These are phyloP conservation scores for Electrophaes corylata DNA, from an alignment of 2,888 invertebrate species.

Conservation along the genomic window DNA sequence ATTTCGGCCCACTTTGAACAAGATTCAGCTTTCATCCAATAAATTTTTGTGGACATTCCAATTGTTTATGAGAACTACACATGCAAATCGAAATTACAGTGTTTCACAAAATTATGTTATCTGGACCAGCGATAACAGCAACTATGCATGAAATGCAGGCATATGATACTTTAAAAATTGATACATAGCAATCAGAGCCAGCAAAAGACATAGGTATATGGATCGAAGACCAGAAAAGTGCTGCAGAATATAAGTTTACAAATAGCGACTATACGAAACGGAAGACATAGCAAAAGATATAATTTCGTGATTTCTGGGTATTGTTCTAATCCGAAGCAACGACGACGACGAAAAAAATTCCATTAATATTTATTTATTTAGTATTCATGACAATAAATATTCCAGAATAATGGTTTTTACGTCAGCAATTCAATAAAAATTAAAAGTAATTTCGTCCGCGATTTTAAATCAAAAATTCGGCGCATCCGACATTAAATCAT, in stretches of 20 bases:
- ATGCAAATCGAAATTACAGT: constrained; percentile 14
- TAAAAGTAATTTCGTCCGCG: constrained; percentile 30
- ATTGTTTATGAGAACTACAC: constrained; percentile 10
- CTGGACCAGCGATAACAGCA: not conserved
- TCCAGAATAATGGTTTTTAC: constrained; percentile 16
- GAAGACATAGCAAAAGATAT: too few relatives aligned
- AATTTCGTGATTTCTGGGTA: too few relatives aligned
- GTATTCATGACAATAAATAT: constrained; percentile 5
- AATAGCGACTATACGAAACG: too few relatives aligned
- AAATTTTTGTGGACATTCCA: constrained; percentile 1
- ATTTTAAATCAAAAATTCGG: constrained; percentile 51
- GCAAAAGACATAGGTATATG: too few relatives aligned
- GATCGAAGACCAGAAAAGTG: too few relatives aligned
- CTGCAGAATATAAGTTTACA: too few relatives aligned
- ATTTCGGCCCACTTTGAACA: constrained; percentile 14
- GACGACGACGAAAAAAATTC: too few relatives aligned
- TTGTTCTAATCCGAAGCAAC: too few relatives aligned
- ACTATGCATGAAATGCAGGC: too few relatives aligned
- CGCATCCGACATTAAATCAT: constrained; percentile 50
- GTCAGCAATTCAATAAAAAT: constrained; percentile 33
- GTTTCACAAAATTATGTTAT: not conserved
- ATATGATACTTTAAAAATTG: too few relatives aligned
- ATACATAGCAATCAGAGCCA: too few relatives aligned
- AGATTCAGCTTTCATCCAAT: constrained; percentile 2
- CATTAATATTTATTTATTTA: not conserved